Percentiles rank a stretch among this genome's conserved stretches.
These are phyloP conservation scores for Dipodomys spectabilis DNA, from an alignment of 2,113 vertebrate species.

Conservation along the genomic window DNA sequence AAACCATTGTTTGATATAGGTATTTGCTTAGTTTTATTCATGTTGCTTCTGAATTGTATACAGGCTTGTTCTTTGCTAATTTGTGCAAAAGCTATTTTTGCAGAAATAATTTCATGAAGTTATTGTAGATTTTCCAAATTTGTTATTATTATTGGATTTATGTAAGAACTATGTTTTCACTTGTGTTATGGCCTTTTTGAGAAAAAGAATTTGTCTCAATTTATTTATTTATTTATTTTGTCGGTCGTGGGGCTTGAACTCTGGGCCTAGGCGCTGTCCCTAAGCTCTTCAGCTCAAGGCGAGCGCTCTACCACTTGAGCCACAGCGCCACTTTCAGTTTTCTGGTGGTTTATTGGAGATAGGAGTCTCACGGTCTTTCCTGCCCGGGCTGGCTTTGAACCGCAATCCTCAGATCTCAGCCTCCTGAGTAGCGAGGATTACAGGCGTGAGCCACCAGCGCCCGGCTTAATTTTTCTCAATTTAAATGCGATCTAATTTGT, in stretches of 20 bases:
- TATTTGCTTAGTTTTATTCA: conserved; percentile 50
- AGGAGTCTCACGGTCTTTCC: too few relatives aligned
- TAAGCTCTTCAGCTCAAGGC: too few relatives aligned
- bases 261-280: too few relatives aligned
- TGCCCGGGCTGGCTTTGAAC: too few relatives aligned
- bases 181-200: conserved; percentile 5
- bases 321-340: too few relatives aligned
- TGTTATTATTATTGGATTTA: conserved; percentile 43
- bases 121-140: conserved; percentile 26
- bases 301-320: too few relatives aligned
- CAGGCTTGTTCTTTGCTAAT: conserved; percentile 11
- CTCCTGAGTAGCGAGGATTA: too few relatives aligned
- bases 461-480: conserved; percentile 32
- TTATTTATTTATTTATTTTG: too few relatives aligned
- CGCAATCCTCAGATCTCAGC: too few relatives aligned
- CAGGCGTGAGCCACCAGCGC: too few relatives aligned
- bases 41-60: conserved; percentile 33
- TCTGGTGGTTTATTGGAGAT: too few relatives aligned
- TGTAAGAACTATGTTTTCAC: conserved; percentile 23
- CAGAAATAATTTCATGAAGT: conserved; percentile 33
- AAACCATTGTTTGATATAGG: conserved; percentile 40
- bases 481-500: conserved; percentile 31
- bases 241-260: too few relatives aligned
- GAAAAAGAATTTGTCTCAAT: conserved; percentile 24
- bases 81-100: conserved; percentile 43